Evolutionary conservation across 2,113 vertebrate species (phyloP).

Genomic region (Tricholaema leucomelas): DNA sequence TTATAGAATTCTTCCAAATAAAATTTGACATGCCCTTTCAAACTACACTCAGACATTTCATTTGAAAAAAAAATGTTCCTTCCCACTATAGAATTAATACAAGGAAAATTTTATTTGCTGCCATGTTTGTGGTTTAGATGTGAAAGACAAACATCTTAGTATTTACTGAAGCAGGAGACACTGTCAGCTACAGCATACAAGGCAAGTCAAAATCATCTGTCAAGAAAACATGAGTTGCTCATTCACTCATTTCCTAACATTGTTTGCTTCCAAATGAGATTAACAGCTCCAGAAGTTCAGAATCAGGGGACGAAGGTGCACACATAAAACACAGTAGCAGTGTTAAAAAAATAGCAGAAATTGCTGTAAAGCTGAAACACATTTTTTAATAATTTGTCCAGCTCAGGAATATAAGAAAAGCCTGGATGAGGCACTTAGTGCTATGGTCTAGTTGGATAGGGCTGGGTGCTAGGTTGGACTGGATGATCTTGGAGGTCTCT

Average conservation of each 20-base stretch:
- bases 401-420: too few relatives aligned
- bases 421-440: too few relatives aligned
- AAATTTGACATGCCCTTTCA: not conserved
- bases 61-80: not conserved
- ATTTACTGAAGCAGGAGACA: conserved; percentile 31
- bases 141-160: not conserved
- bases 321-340: not conserved
- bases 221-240: not conserved
- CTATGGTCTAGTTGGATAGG: too few relatives aligned
- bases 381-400: not conserved
- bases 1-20: not conserved
- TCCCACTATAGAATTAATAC: not conserved
- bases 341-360: not conserved
- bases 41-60: not conserved
- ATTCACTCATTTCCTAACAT: not conserved
- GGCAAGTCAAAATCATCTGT: not conserved
- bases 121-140: not conserved
- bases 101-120: not conserved
- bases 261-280: not conserved
- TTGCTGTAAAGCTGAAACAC: not conserved
- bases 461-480: too few relatives aligned
- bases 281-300: not conserved
- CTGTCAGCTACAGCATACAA: not conserved
- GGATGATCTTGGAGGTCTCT: too few relatives aligned
- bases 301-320: not conserved